Evolutionary conservation across 2,113 vertebrate genomes (phyloP).

Genomic region (Catharus bicknelli): DNA sequence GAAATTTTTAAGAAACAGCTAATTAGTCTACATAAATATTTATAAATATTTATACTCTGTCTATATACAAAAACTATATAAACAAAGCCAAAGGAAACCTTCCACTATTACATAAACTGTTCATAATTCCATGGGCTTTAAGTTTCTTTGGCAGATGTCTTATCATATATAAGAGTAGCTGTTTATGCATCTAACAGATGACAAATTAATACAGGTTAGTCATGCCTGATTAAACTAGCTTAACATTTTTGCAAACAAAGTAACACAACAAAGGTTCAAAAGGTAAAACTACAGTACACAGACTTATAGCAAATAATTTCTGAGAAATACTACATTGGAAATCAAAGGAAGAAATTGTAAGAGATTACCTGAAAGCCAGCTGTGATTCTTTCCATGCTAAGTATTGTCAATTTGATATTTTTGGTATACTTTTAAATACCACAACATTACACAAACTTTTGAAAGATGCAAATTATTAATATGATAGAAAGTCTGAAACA

Average conservation of each 20-base stretch:
- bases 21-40: neutral
- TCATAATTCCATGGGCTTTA: neutral
- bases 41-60: neutral
- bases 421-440: neutral
- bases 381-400: neutral
- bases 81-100: neutral
- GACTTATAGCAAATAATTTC: neutral
- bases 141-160: neutral
- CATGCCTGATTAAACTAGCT: neutral
- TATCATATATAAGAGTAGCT: neutral
- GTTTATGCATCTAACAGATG: neutral
- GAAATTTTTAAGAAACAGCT: neutral
- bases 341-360: neutral
- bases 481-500: neutral
- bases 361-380: neutral
- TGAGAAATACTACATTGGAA: neutral
- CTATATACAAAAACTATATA: neutral
- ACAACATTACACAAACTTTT: neutral
- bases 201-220: neutral
- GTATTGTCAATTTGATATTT: neutral
- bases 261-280: neutral
- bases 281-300: neutral
- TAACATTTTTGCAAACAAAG: conserved; percentile 17
- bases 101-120: neutral
- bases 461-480: neutral